Conservation (phyloP, 2,888 invertebrate species). For the Drosophila cyrtoloma region DNA sequence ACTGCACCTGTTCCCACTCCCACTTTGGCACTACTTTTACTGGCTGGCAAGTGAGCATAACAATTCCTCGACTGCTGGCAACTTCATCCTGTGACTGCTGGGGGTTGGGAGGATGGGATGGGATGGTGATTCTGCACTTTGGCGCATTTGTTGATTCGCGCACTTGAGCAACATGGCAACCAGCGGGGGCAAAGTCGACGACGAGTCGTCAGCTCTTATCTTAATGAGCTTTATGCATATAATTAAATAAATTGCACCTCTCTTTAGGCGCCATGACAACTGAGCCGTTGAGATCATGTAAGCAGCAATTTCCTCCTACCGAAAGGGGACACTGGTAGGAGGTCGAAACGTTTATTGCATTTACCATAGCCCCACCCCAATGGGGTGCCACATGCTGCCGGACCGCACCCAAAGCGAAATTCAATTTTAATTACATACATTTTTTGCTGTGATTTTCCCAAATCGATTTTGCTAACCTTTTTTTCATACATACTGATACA, state of each 20-base stretch:
- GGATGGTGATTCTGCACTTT: slow-evolving; percentile 57
- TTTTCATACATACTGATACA: slow-evolving; percentile 31
- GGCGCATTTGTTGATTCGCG: slow-evolving; percentile 79
- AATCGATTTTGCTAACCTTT: slow-evolving; percentile 72
- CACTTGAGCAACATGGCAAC: slow-evolving; percentile 68
- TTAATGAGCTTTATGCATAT: slow-evolving; percentile 85
- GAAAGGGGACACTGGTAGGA: background rate
- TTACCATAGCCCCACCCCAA: slow-evolving; percentile 52
- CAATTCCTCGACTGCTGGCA: slow-evolving; percentile 63
- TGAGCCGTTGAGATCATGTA: slow-evolving; percentile 36
- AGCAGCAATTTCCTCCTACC: slow-evolving; percentile 6
- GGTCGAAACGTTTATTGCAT: slow-evolving; percentile 32
- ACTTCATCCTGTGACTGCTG: slow-evolving; percentile 35
- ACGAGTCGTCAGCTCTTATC: slow-evolving; percentile 78
- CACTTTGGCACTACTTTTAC: slow-evolving; percentile 62
- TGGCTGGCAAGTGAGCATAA: slow-evolving; percentile 77
- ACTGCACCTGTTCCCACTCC: slow-evolving; percentile 25
- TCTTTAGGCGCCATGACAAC: slow-evolving; percentile 74
- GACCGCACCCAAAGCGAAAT: slow-evolving; percentile 63
- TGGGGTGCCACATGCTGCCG: slow-evolving; percentile 46
- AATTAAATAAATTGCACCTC: slow-evolving; percentile 84
- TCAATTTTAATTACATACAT: slow-evolving; percentile 75
- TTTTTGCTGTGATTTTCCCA: slow-evolving; percentile 50
- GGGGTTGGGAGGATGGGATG: slow-evolving; percentile 5
- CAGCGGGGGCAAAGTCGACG: slow-evolving; percentile 22